phyloP scores from a whole-genome alignment of 35 echinoderm and acorn worm genomes.

The Heliocidaris tuberculata region DNA sequence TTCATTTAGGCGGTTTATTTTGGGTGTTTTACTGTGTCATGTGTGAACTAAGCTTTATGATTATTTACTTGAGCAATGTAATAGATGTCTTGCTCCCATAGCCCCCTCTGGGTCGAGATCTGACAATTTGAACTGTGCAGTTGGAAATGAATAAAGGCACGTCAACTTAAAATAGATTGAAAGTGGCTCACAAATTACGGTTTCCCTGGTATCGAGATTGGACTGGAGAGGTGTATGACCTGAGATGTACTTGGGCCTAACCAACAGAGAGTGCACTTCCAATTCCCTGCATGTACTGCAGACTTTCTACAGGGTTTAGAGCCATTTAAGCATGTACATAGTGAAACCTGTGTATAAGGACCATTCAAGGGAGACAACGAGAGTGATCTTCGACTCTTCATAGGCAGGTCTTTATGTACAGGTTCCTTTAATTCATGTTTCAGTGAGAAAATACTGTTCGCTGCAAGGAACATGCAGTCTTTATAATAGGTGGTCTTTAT shows the following conservation, averaged over 20 bases:
- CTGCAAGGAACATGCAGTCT: no score
- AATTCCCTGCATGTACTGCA: no score
- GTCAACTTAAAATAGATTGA: constrained; percentile 8
- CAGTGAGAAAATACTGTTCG: no score
- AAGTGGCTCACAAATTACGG: constrained; percentile 8
- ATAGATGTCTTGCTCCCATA: background rate
- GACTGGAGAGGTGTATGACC: background rate
- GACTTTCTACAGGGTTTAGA: background rate
- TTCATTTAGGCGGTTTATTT: no score
- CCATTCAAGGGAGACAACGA: no score
- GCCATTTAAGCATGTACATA: background rate
- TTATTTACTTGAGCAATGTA: background rate
- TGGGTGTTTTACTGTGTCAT: background rate
- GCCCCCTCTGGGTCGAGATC: background rate
- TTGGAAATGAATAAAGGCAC: background rate
- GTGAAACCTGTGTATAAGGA: no score
- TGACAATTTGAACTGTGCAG: background rate
- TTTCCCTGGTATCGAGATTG: constrained; percentile 9
- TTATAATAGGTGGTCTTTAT: no score
- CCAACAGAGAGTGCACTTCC: background rate
- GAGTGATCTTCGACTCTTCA: no score
- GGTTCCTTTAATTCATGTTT: no score
- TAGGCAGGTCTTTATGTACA: no score
- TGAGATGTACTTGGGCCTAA: background rate
- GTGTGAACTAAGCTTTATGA: background rate